Conservation (phyloP, 1,140 invertebrate species). For the Drosophila watanabei region DNA sequence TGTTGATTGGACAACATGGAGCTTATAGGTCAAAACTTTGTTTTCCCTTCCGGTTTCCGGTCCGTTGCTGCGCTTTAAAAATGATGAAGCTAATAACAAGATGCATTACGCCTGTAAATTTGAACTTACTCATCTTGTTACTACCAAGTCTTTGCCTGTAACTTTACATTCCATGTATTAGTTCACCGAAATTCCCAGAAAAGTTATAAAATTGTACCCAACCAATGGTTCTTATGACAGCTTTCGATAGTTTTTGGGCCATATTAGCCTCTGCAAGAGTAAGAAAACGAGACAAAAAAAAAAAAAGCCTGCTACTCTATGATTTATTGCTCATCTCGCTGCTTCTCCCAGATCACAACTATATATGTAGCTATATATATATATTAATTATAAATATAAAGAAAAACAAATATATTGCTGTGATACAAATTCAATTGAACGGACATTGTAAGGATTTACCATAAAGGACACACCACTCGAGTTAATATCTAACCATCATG, state of each 20-base stretch:
- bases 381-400: constrained; percentile 46
- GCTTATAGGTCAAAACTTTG: constrained; percentile 21
- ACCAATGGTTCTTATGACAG: constrained; percentile 8
- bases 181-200: not conserved
- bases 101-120: not conserved
- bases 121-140: not conserved
- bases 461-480: constrained; percentile 33
- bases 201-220: not conserved
- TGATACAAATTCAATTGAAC: constrained; percentile 84
- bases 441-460: constrained; percentile 73
- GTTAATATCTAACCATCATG: constrained; percentile 32
- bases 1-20: constrained; percentile 30
- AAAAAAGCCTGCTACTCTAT: not conserved
- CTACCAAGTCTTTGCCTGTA: not conserved
- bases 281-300: too few relatives aligned
- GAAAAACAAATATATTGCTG: constrained; percentile 80
- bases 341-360: constrained; percentile 34
- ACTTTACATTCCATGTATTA: not conserved
- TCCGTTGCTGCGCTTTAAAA: not conserved
- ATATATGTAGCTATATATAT: constrained; percentile 20
- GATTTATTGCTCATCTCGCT: constrained; percentile 36
- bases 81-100: not conserved
- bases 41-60: constrained; percentile 26
- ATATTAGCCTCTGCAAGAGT: constrained; percentile 4
- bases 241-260: constrained; percentile 7